phyloP scores from a whole-genome alignment of 1,140 invertebrate species.

The Arctopsyche grandis region DNA sequence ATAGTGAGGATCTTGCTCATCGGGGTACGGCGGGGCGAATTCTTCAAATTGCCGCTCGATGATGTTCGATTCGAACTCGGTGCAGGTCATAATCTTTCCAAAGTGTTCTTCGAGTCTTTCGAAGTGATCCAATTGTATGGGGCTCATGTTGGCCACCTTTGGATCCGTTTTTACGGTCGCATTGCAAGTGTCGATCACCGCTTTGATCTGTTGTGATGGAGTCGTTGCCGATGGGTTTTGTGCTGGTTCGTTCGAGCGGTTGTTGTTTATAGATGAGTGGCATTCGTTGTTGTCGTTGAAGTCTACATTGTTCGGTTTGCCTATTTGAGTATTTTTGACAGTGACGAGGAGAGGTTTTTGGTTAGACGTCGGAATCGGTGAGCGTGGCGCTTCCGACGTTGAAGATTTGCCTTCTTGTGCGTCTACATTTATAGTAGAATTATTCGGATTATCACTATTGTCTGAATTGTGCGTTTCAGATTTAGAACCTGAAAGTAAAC shows the following conservation, averaged over 20 bases:
- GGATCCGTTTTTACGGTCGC: not conserved
- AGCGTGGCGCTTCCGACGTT: too few species aligned
- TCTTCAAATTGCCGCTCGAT: constrained; percentile 21
- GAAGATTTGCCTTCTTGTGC: too few species aligned
- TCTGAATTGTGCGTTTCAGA: too few species aligned
- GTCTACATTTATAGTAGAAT: too few species aligned
- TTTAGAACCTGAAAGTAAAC: too few species aligned
- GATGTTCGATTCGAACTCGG: not conserved
- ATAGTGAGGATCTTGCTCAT: constrained; percentile 11
- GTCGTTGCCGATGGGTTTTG: not conserved
- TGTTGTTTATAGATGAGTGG: not conserved
- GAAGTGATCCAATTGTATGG: not conserved
- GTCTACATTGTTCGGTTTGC: too few species aligned
- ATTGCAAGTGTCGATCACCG: not conserved
- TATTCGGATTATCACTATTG: too few species aligned
- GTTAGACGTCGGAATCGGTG: too few species aligned
- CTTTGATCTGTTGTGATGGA: too few species aligned
- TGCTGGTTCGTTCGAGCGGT: not conserved
- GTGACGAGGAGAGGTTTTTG: too few species aligned
- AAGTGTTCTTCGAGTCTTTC: not conserved
- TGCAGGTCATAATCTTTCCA: not conserved
- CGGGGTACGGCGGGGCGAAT: constrained; percentile 14
- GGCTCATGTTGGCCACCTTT: not conserved
- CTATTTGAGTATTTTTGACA: too few species aligned
- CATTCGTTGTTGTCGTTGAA: not conserved